Evolutionary conservation across 2,113 vertebrate genomes (phyloP).

Genomic region (Craseonycteris thonglongyai): DNA sequence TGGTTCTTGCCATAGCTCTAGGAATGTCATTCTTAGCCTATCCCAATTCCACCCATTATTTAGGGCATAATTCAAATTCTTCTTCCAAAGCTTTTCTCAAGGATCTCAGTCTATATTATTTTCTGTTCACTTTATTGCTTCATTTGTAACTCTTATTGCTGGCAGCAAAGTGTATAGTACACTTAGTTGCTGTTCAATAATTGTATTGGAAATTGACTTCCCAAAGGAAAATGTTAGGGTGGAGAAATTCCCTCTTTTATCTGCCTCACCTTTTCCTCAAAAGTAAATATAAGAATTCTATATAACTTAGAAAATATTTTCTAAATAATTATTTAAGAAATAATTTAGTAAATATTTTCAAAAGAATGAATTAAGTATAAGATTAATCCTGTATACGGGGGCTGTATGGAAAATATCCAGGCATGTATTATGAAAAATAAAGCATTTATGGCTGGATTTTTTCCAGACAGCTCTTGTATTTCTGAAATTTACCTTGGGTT

Average conservation of each 20-base stretch:
- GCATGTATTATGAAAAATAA: too few species aligned
- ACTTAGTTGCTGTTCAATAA: not conserved
- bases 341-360: not conserved
- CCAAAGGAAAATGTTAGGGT: not conserved
- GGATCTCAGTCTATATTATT: not conserved
- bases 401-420: too few species aligned
- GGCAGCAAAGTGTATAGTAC: not conserved
- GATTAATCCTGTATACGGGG: not conserved
- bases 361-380: not conserved
- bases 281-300: not conserved
- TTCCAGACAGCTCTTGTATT: too few species aligned
- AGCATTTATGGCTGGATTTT: too few species aligned
- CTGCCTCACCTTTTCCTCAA: not conserved
- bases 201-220: not conserved
- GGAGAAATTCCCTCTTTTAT: not conserved
- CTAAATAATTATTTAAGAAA: not conserved
- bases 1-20: not conserved
- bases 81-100: not conserved
- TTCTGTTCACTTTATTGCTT: too few species aligned
- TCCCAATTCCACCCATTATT: not conserved
- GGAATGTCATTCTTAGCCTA: not conserved
- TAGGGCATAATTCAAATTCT: constrained; percentile 36
- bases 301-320: not conserved
- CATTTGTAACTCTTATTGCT: not conserved
- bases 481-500: not conserved